Base-by-base conservation (phyloP, 2,797 vertebrate species). In the Coccyzus lansbergi region DNA sequence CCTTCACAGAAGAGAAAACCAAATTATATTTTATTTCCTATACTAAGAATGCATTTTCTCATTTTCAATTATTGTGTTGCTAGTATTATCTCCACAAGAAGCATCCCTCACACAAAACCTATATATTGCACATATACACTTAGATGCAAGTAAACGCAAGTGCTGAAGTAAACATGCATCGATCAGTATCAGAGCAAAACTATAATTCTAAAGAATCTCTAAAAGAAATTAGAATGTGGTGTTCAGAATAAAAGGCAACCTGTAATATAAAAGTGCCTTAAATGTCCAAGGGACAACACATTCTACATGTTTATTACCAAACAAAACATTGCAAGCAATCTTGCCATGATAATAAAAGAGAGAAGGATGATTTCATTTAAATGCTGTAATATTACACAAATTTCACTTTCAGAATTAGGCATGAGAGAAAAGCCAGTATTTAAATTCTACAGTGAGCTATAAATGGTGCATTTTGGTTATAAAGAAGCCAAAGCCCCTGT, bases 191-290 rank as follows among this genome's bases (percentile, higher is more conserved):
- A 94, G 82, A 52, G 26, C 15, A 69, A 92, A 88, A 64, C 31
- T 62, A 15, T 65, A 91, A 91, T 75, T 94, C 92, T 86, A 83
- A 88, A 85, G 86, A 83, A 93, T 93, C 64, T 88, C 71, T 59
- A 62, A 84, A 90, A 90, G 29, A 91, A 90, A 92, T 49, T 64
- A 88, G 94, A 93, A 94, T 42, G 52, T 58, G 46, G 70, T 88
- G 78, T 78, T 18, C 64, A 92, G 97, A 96, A 86, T 2, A 91
- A 83, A 85, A 96, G 95, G 78, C 7, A 84, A 95, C 82, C 79
- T 84, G 80, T 85, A 97, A 93, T 83, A 93, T 83, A 83, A 96
- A 93, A 94, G 70, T 80, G 81, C 42, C 90, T 97, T 94, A 97
- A 95, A 96, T 95, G 83, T 93, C 90, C 83, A 84, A 75, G 79